A percentile compares a stretch with the other conserved stretches of the same genome.
Conservation (phyloP, 1,140 invertebrate genomes). For the Mya arenaria region DNA sequence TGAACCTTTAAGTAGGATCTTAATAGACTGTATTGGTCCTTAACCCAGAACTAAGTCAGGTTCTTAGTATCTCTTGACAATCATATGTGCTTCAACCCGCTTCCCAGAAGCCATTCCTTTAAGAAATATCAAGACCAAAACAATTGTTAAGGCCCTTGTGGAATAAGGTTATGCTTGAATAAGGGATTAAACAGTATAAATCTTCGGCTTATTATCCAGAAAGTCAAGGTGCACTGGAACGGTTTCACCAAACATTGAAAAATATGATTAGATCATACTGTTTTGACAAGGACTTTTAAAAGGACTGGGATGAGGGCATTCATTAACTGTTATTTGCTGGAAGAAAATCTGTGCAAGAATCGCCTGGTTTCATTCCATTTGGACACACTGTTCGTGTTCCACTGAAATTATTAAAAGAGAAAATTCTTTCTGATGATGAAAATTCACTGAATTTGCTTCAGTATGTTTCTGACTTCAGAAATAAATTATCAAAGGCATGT, state of each 20-base stretch:
- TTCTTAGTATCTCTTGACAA: conserved; percentile 57
- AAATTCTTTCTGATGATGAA: conserved; percentile 22
- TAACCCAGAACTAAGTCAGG: conserved; percentile 52
- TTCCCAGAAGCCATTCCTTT: conserved; percentile 62
- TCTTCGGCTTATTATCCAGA: conserved; percentile 20
- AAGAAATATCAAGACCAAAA: conserved; percentile 35
- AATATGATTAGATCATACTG: conserved; percentile 20
- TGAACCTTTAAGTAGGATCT: conserved; percentile 44
- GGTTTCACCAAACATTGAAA: conserved; percentile 28
- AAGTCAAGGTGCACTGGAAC: conserved; percentile 5
- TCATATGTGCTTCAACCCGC: conserved; percentile 57
- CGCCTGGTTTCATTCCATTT: too few relatives aligned
- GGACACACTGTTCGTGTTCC: too few relatives aligned
- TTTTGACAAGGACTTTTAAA: conserved; percentile 35
- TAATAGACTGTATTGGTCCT: conserved; percentile 57
- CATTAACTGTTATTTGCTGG: conserved; percentile 40
- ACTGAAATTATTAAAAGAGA: conserved; percentile 51
- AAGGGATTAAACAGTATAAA: conserved; percentile 14
- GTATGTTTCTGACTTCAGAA: too few relatives aligned
- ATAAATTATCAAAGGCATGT: too few relatives aligned
- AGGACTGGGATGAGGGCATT: conserved; percentile 39
- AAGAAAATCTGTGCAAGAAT: conserved; percentile 42
- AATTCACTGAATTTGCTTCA: too few relatives aligned
- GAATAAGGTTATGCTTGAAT: conserved; percentile 40
- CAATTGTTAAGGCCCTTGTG: conserved; percentile 43